phyloP scores from a whole-genome alignment of 2,113 vertebrate species.

The Pelecanoides urinatrix region DNA sequence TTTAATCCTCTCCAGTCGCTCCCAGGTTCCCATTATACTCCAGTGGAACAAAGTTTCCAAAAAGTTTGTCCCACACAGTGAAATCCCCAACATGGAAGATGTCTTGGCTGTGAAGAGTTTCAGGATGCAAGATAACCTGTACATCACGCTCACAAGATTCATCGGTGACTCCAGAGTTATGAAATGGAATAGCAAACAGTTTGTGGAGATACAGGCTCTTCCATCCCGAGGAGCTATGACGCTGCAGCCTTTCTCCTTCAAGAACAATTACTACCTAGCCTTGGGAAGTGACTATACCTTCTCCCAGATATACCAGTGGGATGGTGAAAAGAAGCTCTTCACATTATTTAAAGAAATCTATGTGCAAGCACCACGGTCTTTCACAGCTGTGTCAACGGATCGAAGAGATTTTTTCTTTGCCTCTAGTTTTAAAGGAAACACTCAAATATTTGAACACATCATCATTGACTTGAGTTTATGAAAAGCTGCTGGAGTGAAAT shows the following conservation, averaged over 20 bases:
- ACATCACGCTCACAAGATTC: constrained; percentile 92
- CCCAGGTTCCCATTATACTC: constrained; percentile 94
- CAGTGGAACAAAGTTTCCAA: constrained; percentile 92
- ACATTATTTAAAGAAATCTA: constrained; percentile 95
- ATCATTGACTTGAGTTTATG: constrained; percentile 93
- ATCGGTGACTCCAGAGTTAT: constrained; percentile 97
- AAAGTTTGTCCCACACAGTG: constrained; percentile 89
- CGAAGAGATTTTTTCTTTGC: constrained; percentile 95
- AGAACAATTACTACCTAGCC: constrained; percentile 89
- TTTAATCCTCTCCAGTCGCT: constrained; percentile 92
- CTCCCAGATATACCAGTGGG: constrained; percentile 96
- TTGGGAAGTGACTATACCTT: constrained; percentile 97
- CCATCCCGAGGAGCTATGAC: constrained; percentile 96
- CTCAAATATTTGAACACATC: constrained; percentile 95
- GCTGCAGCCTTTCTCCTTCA: constrained; percentile 92
- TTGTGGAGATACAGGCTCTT: constrained; percentile 91
- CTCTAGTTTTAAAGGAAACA: constrained; percentile 97
- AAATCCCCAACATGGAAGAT: constrained; percentile 97
- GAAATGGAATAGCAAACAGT: constrained; percentile 90
- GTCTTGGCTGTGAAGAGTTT: constrained; percentile 95
- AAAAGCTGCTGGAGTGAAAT: constrained; percentile 47
- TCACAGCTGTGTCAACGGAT: constrained; percentile 93
- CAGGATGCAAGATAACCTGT: constrained; percentile 85
- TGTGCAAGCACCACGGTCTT: constrained; percentile 93
- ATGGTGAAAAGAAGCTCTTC: constrained; percentile 85